phyloP scores from a whole-genome alignment of 2,113 vertebrate species.

The Mormoops blainvillei region DNA sequence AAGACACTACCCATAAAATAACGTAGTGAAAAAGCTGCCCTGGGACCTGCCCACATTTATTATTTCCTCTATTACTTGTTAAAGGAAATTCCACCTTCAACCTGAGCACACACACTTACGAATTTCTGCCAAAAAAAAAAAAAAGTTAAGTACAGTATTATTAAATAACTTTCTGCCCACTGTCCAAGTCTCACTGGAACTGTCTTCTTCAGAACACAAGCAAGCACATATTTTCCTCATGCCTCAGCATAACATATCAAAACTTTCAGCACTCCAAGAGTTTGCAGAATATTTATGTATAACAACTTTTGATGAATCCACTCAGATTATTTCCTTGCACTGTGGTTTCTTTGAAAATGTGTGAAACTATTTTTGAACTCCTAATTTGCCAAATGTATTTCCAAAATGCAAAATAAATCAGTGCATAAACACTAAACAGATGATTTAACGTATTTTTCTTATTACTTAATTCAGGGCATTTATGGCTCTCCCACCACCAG shows the following conservation, averaged over 20 bases:
- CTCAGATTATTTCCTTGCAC: not conserved
- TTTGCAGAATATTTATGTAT: not conserved
- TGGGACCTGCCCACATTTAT: not conserved
- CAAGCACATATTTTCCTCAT: not conserved
- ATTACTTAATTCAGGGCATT: not conserved
- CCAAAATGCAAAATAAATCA: constrained; percentile 29
- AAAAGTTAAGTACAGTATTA: not conserved
- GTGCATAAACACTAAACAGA: not conserved
- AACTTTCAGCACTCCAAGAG: not conserved
- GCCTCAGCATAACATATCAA: not conserved
- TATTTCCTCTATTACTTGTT: not conserved
- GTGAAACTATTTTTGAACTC: constrained; percentile 33
- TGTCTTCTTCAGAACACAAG: not conserved
- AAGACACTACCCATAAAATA: not conserved
- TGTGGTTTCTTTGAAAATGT: constrained; percentile 24
- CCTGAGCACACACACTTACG: not conserved
- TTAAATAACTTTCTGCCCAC: not conserved
- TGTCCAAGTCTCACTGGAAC: not conserved
- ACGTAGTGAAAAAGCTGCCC: not conserved
- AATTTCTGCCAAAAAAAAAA: not conserved
- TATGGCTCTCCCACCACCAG: not conserved
- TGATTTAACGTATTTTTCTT: not conserved
- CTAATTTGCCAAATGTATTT: not conserved
- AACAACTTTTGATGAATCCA: constrained; percentile 8
- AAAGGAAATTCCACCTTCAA: not conserved